These are phyloP conservation scores for Shinisaurus crocodilurus DNA, from an alignment of 2,113 vertebrate genomes.

Conservation along the genomic window DNA sequence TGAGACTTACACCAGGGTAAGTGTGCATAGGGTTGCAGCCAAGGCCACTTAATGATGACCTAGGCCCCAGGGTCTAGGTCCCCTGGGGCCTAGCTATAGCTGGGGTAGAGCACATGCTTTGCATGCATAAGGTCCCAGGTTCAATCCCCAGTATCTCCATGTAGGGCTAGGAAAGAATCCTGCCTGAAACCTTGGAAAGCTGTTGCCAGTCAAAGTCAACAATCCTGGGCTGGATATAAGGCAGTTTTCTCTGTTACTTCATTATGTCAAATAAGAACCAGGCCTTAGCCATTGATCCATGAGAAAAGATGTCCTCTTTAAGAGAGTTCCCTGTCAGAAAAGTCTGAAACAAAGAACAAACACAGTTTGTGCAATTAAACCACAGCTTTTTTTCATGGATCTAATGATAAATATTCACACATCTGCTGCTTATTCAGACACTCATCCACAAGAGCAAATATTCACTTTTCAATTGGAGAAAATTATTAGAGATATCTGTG, in stretches of 20 bases:
- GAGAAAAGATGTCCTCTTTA: not conserved
- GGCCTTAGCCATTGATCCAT: not conserved
- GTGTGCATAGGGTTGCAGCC: not conserved
- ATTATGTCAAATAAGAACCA: not conserved
- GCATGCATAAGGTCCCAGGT: too few species aligned
- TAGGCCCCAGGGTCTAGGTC: too few species aligned
- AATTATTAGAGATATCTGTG: not conserved
- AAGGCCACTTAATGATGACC: not conserved
- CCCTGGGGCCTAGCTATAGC: too few species aligned
- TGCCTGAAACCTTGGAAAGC: too few species aligned
- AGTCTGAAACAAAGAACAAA: not conserved
- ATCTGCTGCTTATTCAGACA: not conserved
- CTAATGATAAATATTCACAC: not conserved
- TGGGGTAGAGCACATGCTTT: not conserved
- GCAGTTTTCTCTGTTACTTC: not conserved
- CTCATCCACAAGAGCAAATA: not conserved
- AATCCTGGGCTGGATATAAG: too few species aligned
- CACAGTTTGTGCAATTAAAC: not conserved
- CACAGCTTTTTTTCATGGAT: not conserved
- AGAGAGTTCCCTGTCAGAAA: not conserved
- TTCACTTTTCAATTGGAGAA: not conserved
- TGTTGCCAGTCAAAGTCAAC: too few species aligned
- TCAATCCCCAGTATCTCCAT: too few species aligned
- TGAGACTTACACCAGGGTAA: not conserved
- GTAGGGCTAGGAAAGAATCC: too few species aligned